Evolutionary conservation across 2,797 vertebrate genomes (phyloP).

Genomic region (Leucoraja ocellata): DNA sequence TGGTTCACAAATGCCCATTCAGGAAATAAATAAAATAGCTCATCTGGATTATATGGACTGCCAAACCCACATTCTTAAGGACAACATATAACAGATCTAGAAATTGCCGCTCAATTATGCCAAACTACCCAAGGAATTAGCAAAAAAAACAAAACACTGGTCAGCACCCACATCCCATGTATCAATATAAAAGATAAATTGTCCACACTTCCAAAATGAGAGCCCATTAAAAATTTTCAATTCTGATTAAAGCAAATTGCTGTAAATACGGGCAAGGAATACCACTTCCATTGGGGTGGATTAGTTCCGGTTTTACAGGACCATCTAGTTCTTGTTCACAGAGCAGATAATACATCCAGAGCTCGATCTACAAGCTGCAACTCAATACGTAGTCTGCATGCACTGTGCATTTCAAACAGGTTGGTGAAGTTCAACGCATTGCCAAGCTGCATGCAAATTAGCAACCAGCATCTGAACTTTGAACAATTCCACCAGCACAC

Average conservation of each 20-base stretch:
- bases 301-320: neutral
- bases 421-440: slow-evolving; percentile 21
- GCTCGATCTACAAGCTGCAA: neutral
- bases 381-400: slow-evolving; percentile 9
- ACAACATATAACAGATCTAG: too few relatives aligned
- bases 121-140: too few relatives aligned
- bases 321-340: neutral
- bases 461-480: slow-evolving; percentile 33
- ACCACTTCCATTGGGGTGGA: neutral
- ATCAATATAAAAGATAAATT: neutral
- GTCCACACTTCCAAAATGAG: neutral
- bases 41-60: too few relatives aligned
- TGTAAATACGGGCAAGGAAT: neutral
- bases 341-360: neutral
- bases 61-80: too few relatives aligned
- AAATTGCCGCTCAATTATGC: too few relatives aligned
- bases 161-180: too few relatives aligned
- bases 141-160: too few relatives aligned
- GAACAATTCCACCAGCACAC: slow-evolving; percentile 30
- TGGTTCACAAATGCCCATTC: too few relatives aligned
- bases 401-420: slow-evolving; percentile 31
- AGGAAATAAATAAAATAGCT: too few relatives aligned
- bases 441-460: slow-evolving; percentile 31
- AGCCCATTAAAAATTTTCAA: neutral
- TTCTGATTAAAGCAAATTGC: neutral